Evolutionary conservation across 2,888 invertebrate genomes (phyloP).

Genomic region (Pyrocoelia pectoralis): DNA sequence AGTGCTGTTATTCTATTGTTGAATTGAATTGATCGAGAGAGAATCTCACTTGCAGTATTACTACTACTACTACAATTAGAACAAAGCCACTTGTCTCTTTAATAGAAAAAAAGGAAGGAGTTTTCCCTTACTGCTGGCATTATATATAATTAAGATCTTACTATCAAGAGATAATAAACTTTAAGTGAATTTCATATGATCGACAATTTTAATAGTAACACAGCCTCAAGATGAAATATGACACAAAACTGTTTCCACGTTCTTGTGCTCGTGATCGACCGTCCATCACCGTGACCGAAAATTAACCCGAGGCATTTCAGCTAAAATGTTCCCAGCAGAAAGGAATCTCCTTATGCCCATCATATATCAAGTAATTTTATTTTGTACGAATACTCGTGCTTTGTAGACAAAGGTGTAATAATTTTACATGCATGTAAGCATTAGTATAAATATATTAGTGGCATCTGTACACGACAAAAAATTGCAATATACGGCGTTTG

Average conservation of each 20-base stretch:
- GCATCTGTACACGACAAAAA: no score
- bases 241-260: slow-evolving; percentile 44
- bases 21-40: no score
- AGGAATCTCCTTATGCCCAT: slow-evolving; percentile 42
- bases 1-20: no score
- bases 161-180: no score
- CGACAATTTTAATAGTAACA: slow-evolving; percentile 2
- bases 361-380: slow-evolving; percentile 44
- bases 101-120: no score
- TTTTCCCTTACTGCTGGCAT: no score
- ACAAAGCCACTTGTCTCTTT: no score
- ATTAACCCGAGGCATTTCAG: slow-evolving; percentile 43
- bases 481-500: no score
- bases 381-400: slow-evolving; percentile 24
- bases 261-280: slow-evolving; percentile 49
- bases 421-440: slow-evolving; percentile 22
- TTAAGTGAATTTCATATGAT: slow-evolving; percentile 15
- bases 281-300: slow-evolving; percentile 51
- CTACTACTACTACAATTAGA: no score
- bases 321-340: slow-evolving; percentile 46
- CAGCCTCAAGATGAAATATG: slow-evolving; percentile 38
- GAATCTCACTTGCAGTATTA: no score
- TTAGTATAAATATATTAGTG: slow-evolving; percentile 13
- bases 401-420: slow-evolving; percentile 29
- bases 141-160: no score